Evolutionary conservation across 2,113 vertebrate genomes (phyloP), one percentile per base, ranked within the genome.

Genomic region (Nycticryphes semicollaris): DNA sequence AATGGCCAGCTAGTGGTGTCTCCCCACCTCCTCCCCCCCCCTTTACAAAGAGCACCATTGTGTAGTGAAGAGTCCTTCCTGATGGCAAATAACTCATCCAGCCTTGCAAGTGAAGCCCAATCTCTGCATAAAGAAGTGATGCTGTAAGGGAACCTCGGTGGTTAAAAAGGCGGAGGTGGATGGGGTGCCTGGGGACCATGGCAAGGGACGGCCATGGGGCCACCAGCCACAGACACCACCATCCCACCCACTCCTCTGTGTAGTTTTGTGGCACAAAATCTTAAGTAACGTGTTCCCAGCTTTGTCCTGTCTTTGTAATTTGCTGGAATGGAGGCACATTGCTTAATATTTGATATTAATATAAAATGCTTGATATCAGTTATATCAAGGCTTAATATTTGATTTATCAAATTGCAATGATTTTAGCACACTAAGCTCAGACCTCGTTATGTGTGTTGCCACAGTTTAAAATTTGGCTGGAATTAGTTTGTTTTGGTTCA

Each of bases 241-340:
- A 18, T 84, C 37, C 33, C 7, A 2, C 56, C 47, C 0, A 0
- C 45, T 70, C 21, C 24, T 39, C 68, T 84, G 70, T 1, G 3
- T 0, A 0, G 7, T 45, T 90, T 67, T n/a, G 62, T 1, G 3
- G 21, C 47, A 41, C 3, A 1, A 50, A 78, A 72, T 39, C 14
- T 81, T 50, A 35, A 41, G 5, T 31, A 22, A 7, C 18, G 3
- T 1, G 0, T 93, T 90, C 62, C 47, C 10, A 10, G 2, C 37
- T 79, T 85, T 50, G 24, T 75, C 37, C 18, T 21, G 15, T 33
- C 72, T 87, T 74, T 67, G 33, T 45, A 50, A 63, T 67, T 69
- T 77, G 18, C 54, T 33, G 25, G 24, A 57, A 57, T 53, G 50
- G 47, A 67, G 35, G 7, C 27, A n/a, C 3, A 2, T 59, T 86